These are phyloP conservation scores for Cancer borealis DNA, from an alignment of 2,888 invertebrate species.

Conservation along the genomic window DNA sequence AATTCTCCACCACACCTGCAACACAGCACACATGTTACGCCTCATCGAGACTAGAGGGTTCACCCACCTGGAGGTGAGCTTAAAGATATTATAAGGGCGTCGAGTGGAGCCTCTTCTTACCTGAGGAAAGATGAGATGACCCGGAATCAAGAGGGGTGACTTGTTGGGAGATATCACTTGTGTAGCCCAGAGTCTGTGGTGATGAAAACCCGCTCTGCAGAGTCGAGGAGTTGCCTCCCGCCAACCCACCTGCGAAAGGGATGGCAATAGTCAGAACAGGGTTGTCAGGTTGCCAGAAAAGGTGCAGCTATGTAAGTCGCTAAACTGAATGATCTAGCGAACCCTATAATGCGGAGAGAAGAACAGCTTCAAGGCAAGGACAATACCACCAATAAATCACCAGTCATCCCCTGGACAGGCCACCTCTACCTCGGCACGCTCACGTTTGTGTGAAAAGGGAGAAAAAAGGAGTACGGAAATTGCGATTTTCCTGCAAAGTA, in stretches of 20 bases:
- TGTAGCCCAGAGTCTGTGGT: constrained; percentile 66
- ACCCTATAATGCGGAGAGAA: neutral
- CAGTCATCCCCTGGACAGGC: neutral
- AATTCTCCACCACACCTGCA: constrained; percentile 71
- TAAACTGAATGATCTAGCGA: neutral
- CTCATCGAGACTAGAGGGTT: neutral
- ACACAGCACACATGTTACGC: constrained; percentile 36
- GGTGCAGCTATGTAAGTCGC: neutral
- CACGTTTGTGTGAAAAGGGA: neutral
- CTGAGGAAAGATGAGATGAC: constrained; percentile 65
- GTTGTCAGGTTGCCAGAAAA: neutral
- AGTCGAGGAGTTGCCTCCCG: constrained; percentile 65
- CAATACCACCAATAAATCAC: neutral
- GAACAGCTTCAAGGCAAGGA: neutral
- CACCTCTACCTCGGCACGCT: neutral
- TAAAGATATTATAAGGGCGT: neutral
- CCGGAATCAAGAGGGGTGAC: constrained; percentile 63
- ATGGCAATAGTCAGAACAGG: neutral
- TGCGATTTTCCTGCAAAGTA: constrained; percentile 43
- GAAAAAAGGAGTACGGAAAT: constrained; percentile 23
- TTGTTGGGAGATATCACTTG: constrained; percentile 64
- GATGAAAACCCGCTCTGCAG: constrained; percentile 69
- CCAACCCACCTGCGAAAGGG: constrained; percentile 54
- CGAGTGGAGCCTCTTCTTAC: constrained; percentile 4
- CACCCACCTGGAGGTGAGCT: neutral